Base-by-base conservation (phyloP, 1,140 invertebrate genomes). In the Mya arenaria region DNA sequence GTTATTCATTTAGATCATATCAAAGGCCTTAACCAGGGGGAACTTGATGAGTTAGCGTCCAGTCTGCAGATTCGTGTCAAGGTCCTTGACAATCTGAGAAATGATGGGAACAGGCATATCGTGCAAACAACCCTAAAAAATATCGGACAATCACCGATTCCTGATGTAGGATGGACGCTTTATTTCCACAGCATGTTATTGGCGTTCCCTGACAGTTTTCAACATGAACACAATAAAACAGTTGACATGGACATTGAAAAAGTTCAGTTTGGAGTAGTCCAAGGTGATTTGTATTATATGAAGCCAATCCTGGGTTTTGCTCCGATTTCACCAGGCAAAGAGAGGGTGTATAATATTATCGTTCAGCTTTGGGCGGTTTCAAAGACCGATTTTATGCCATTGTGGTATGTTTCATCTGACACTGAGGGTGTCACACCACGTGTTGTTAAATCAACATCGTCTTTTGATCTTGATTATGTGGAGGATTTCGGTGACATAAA, bases 161-260 rank as follows among this genome's bases (percentile, higher is more conserved):
- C 77, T n/a, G 36, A 23, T n/a, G n/a, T 25, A 17, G 77, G 63
- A 13, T 80, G 77, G 77, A 30, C n/a, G 10, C 25, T 80, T 4
- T 80, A 80, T 25, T 80, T 80, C 32, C 77, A 80, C 28, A 80
- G 65, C 32, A 44, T 80, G 52, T 80, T 68, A 23, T 4, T 80
- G 13, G 5, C 71, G 0, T 52, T 41, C 15, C 77, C 77, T 2
- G 48, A 60, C 15, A n/a, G 58, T 3, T 80, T 80, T 28, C n/a
- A n/a, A n/a, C n/a, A n/a, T n/a, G 65, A 65, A 30, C 41, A 71
- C 28, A 69, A 71, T 19, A 69, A 32, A 36, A 34, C 62, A 13
- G 36, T 80, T 2, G 52, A 60, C 25, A 34, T 69, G 3, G n/a
- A 69, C 6, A 19, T 32, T n/a, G 65, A 80, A 32, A 68, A 71